These are phyloP conservation scores for Agriopis leucophaearia DNA, from an alignment of 2,888 invertebrate species.

Conservation along the genomic window DNA sequence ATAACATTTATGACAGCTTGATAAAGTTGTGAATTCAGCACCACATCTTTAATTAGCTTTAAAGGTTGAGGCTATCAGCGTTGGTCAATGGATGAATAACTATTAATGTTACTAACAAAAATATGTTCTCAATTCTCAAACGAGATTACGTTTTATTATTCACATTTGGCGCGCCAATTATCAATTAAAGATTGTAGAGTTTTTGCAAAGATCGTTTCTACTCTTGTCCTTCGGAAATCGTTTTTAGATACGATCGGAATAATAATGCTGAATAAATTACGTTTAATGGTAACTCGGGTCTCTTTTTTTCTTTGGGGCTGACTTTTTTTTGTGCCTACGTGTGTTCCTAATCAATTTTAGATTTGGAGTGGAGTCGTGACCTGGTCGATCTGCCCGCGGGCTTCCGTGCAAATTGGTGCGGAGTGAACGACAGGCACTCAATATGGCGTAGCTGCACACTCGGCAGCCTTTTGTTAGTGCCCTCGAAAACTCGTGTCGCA, in stretches of 20 bases:
- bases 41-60: conserved; percentile 37
- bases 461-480: conserved; percentile 33
- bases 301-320: conserved; percentile 64
- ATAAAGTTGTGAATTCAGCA: conserved; percentile 31
- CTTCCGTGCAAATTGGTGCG: conserved; percentile 66
- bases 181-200: conserved; percentile 47
- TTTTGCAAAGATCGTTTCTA: conserved; percentile 44
- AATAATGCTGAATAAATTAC: conserved; percentile 78
- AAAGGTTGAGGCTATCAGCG: conserved; percentile 42
- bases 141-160: conserved; percentile 48
- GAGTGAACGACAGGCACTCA: conserved; percentile 18
- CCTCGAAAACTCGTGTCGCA: conserved; percentile 10
- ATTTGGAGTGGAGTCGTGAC: conserved; percentile 81
- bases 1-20: conserved; percentile 29
- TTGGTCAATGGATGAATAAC: conserved; percentile 32
- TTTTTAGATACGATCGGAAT: conserved; percentile 63
- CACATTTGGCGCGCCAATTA: conserved; percentile 57
- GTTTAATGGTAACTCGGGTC: conserved; percentile 70
- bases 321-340: conserved; percentile 55
- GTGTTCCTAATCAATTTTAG: conserved; percentile 77
- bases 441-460: conserved; percentile 34
- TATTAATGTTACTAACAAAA: conserved; percentile 19
- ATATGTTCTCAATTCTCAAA: conserved; percentile 42
- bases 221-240: conserved; percentile 56
- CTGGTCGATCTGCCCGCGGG: conserved; percentile 64